Evolutionary conservation across 2,113 vertebrate species (phyloP), one percentile per base, ranked within the genome.

Genomic region (Triplophysa dalaica): DNA sequence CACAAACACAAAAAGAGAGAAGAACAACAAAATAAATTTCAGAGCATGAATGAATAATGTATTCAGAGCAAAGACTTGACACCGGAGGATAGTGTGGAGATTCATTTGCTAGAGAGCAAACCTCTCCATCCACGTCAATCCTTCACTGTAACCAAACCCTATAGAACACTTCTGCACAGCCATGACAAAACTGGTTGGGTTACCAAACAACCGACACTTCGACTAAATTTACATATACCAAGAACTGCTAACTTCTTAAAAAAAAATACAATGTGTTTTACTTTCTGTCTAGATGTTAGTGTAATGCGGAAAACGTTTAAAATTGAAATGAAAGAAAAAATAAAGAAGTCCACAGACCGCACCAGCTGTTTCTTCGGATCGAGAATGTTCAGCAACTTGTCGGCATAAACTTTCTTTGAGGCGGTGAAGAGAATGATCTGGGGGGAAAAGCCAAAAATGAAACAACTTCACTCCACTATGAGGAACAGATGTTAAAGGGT

Each of bases 381-480:
- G 91, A 99, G 91, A 88, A 99, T 99, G 91, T 99, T 99, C 88
- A 99, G 91, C 86, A 99, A 90, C 92, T 99, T 99, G 94, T 99
- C 97, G 89, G 97, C 97, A 89, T 99, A 99, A 85, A 98, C 97
- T 92, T 99, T 99, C 94, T 98, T 99, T 87, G 97, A 99, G 87
- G 97, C 97, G 85, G 97, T 99, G 87, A 99, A 99, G 89, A 99
- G 96, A 88, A 99, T 99, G 85, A 99, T 99, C 97, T 99, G 56
- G 5, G 81, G 81, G 70, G 66, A 11, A 58, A 58, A 22, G 21
- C 4, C 61, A 52, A 21, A 2, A 33, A 22, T 38, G 58, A 7
- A 9, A 50, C 11, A 67, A 70, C 26, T 29, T 64, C 7, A 8
- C 13, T 83, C 1, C 29, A 45, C 58, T 72, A 24, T 79, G 56